These are phyloP conservation scores for Gadus macrocephalus DNA, from an alignment of 2,113 vertebrate species.

Conservation along the genomic window DNA sequence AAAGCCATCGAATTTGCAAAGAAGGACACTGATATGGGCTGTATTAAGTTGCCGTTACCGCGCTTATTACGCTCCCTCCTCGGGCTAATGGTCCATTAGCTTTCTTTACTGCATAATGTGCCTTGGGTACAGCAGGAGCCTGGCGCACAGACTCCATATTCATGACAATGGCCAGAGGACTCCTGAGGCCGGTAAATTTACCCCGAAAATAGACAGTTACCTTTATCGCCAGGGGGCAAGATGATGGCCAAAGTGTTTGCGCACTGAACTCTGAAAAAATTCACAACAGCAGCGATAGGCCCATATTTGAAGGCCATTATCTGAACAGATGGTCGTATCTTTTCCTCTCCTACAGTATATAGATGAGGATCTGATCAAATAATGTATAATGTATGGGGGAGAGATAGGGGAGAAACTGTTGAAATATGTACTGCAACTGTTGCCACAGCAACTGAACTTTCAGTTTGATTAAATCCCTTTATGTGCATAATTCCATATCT, in stretches of 20 bases:
- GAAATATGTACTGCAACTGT: too few relatives aligned
- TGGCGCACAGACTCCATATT: constrained; percentile 45
- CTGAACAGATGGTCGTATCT: neutral
- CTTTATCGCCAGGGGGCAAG: neutral
- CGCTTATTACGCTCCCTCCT: constrained; percentile 61
- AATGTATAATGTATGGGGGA: neutral
- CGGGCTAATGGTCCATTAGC: constrained; percentile 64
- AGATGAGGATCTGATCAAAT: constrained; percentile 24
- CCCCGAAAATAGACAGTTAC: constrained; percentile 20
- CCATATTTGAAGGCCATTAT: neutral
- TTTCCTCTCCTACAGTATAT: neutral
- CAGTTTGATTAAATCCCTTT: too few relatives aligned
- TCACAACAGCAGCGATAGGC: neutral
- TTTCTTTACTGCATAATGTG: constrained; percentile 60
- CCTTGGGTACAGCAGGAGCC: constrained; percentile 55
- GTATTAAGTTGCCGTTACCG: constrained; percentile 73
- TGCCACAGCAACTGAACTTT: too few relatives aligned
- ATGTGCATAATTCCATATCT: too few relatives aligned
- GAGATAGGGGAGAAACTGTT: too few relatives aligned
- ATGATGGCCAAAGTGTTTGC: neutral
- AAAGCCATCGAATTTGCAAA: constrained; percentile 29
- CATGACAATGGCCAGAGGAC: constrained; percentile 29
- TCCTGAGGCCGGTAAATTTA: constrained; percentile 4
- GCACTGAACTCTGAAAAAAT: neutral
- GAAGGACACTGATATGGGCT: constrained; percentile 37